Percentiles rank a stretch among this genome's conserved stretches.
These are phyloP conservation scores for Thecophora atra DNA, from an alignment of 2,888 invertebrate genomes.

Conservation along the genomic window DNA sequence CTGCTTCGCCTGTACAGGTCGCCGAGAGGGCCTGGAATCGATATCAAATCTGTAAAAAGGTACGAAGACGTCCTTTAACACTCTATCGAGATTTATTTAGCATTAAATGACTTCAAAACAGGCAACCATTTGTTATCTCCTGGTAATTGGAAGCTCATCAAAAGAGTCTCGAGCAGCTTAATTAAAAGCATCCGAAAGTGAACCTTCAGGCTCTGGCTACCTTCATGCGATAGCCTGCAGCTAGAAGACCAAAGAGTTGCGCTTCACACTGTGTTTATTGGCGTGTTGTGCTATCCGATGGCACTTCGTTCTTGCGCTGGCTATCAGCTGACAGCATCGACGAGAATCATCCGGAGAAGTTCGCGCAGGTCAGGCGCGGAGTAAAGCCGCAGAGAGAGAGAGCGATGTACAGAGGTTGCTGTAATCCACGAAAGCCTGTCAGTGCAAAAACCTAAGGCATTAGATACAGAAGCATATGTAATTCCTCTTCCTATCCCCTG, in stretches of 20 bases:
- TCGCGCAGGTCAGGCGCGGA: no score
- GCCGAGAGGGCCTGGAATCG: neutral
- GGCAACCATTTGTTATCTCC: neutral
- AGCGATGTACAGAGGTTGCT: no score
- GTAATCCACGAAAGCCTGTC: no score
- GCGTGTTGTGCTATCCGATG: slow-evolving; percentile 1
- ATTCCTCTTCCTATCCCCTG: neutral
- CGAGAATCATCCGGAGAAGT: neutral
- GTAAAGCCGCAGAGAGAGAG: no score
- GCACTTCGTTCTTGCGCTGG: neutral
- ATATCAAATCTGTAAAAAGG: slow-evolving; percentile 16
- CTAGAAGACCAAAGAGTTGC: no score
- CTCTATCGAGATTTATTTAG: slow-evolving; percentile 47
- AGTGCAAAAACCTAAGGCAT: neutral
- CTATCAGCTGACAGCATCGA: slow-evolving; percentile 18
- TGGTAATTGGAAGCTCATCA: neutral
- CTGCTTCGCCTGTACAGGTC: no score
- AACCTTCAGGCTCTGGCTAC: no score
- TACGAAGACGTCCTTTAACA: neutral
- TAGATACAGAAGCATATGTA: neutral
- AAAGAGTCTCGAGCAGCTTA: neutral
- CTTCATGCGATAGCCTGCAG: no score
- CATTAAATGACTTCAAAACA: slow-evolving; percentile 7
- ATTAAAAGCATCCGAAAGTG: neutral
- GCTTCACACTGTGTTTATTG: neutral